Evolutionary conservation across 2,888 invertebrate genomes (phyloP).

Genomic region (Aleiodes testaceus): DNA sequence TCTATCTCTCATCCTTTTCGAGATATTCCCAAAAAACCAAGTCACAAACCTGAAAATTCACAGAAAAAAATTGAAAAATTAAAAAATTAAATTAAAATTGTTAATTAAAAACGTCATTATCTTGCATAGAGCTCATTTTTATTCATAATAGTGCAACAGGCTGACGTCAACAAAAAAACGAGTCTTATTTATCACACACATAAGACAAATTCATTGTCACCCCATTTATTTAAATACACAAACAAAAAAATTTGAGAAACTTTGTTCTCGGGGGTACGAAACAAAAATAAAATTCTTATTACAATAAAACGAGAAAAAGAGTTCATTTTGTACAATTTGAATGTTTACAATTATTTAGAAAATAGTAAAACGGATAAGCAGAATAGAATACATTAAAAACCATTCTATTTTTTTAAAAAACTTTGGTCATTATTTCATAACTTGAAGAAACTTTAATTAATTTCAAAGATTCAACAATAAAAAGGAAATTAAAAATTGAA

Average conservation of each 20-base stretch:
- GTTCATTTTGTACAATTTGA: constrained; percentile 37
- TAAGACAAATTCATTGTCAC: constrained; percentile 43
- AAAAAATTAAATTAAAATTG: background rate
- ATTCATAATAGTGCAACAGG: constrained; percentile 57
- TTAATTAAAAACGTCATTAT: constrained; percentile 4
- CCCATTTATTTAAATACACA: constrained; percentile 32
- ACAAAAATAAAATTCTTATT: constrained; percentile 26
- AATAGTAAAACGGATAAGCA: constrained; percentile 26
- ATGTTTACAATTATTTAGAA: constrained; percentile 33
- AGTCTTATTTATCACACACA: constrained; percentile 52
- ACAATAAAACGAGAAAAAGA: constrained; percentile 20
- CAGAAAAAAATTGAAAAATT: too few relatives aligned
- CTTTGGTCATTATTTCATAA: constrained; percentile 30
- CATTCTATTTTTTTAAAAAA: constrained; percentile 37
- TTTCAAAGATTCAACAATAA: constrained; percentile 39
- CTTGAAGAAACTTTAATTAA: too few relatives aligned
- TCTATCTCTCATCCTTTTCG: too few relatives aligned
- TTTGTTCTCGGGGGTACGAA: constrained; percentile 19
- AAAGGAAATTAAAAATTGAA: too few relatives aligned
- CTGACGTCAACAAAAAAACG: constrained; percentile 53
- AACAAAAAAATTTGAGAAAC: constrained; percentile 10
- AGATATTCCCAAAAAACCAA: too few relatives aligned
- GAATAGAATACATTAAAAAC: constrained; percentile 38
- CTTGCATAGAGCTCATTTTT: constrained; percentile 51
- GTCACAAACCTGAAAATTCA: too few relatives aligned